Conservation (phyloP, 2,113 vertebrate species). For the Pantherophis guttatus region DNA sequence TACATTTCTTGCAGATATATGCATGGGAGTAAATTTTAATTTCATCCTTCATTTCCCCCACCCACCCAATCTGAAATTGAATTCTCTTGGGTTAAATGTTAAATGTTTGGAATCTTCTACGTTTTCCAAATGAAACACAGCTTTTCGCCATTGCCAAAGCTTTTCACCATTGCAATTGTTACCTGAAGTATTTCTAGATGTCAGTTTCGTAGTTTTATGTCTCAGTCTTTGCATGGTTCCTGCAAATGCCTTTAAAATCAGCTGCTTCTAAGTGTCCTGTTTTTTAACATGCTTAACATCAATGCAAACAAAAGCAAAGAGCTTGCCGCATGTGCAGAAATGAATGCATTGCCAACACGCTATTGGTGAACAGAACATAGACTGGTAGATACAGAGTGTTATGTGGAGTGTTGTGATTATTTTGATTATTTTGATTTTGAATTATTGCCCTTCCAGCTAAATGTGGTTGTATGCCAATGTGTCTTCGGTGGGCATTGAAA, state of each 20-base stretch:
- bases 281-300: conserved; percentile 31
- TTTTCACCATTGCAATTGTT: conserved; percentile 11
- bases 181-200: background rate
- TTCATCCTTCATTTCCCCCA: background rate
- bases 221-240: conserved; percentile 24
- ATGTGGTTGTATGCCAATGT: background rate
- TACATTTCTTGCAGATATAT: conserved; percentile 5
- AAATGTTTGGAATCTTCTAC: background rate
- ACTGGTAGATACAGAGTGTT: conserved; percentile 11
- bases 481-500: background rate
- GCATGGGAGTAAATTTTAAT: conserved; percentile 12
- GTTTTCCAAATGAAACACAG: background rate
- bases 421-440: background rate
- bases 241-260: conserved; percentile 24
- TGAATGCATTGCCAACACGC: conserved; percentile 28
- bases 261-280: background rate
- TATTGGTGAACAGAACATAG: conserved; percentile 22
- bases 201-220: conserved; percentile 11
- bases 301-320: conserved; percentile 26
- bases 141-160: background rate
- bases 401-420: conserved; percentile 20
- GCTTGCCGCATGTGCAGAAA: conserved; percentile 29
- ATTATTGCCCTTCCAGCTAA: background rate
- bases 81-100: background rate
- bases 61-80: background rate